Evolutionary conservation across 1,140 invertebrate genomes (phyloP), one percentile per base, ranked within the genome.

Genomic region (Diachasma alloeum): DNA sequence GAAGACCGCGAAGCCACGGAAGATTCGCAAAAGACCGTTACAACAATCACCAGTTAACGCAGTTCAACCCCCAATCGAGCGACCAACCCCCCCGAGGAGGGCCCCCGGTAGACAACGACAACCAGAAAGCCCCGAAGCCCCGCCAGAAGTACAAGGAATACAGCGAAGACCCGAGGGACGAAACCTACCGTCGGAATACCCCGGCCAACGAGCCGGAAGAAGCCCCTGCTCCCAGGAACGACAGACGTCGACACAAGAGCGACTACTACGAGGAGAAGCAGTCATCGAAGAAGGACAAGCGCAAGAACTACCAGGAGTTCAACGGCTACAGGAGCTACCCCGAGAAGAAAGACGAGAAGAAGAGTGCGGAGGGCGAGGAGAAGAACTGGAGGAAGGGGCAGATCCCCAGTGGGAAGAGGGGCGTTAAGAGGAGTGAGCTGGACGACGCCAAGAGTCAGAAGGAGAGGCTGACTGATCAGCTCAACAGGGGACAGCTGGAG

Each of bases 391-490:
- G 86, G 36, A 85, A 81, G 24, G 77, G 74, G 24, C 73, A 78
- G 44, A 72, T 9, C 26, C 74, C 31, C n/a, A 78, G 74, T 72
- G 85, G 48, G 46, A 75, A 76, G 36, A 85, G 81, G 67, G 59
- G 68, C 46, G 74, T 75, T n/a, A 81, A 81, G 37, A 87, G 83
- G 76, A 48, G 74, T 19, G 81, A 83, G n/a, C 74, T 82, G 36
- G 84, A 91, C 79, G 90, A 91, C 74, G 91, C 91, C 79, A 90
- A 91, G 76, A 93, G 92, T 53, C 95, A 96, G 85, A 90, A 95
- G 53, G 97, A 96, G 84, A 91, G 94, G 53, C 90, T 98, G 24
- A 94, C 93, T 24, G 94, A 97, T 15, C 95, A 97, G 83, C 87
- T 98, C 24, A 93, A 93, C 74, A 92, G 92, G 66, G 93, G 94